Percentiles rank a stretch among this genome's conserved stretches.
These are phyloP conservation scores for Blera fallax DNA, from an alignment of 2,888 invertebrate species.

Conservation along the genomic window DNA sequence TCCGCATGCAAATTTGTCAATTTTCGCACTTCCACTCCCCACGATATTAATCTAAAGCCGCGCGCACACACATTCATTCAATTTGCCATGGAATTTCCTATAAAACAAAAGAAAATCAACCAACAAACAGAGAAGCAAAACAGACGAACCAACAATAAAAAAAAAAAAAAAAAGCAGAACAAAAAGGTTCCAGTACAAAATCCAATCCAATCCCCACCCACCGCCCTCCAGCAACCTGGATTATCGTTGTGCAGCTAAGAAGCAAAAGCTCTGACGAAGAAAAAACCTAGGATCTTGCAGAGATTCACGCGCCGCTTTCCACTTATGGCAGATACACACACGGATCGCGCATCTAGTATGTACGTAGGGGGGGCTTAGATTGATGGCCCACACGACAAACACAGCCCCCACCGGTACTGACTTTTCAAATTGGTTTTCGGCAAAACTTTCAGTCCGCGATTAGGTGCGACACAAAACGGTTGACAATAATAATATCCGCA, in stretches of 20 bases:
- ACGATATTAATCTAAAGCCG: background rate
- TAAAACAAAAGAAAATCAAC: background rate
- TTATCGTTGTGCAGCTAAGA: constrained; percentile 4
- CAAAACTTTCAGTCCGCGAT: constrained; percentile 72
- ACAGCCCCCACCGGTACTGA: constrained; percentile 54
- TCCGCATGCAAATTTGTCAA: constrained; percentile 69
- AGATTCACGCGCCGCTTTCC: constrained; percentile 52
- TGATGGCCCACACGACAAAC: constrained; percentile 65
- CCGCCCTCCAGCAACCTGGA: background rate
- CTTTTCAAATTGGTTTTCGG: constrained; percentile 68
- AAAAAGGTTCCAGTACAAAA: background rate
- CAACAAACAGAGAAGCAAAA: constrained; percentile 28
- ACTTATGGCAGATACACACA: constrained; percentile 25
- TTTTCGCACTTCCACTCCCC: constrained; percentile 59
- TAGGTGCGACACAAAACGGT: constrained; percentile 72
- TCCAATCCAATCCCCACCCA: background rate
- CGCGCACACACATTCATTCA: constrained; percentile 15
- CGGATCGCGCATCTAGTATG: constrained; percentile 6
- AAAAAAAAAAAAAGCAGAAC: background rate
- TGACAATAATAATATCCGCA: constrained; percentile 41
- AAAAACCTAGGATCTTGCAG: constrained; percentile 67
- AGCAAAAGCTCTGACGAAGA: constrained; percentile 66
- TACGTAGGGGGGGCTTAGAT: constrained; percentile 47
- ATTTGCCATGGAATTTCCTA: background rate
- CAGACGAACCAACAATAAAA: constrained; percentile 17